Evolutionary conservation across 2,113 vertebrate genomes (phyloP).

Genomic region (Dendrocopos noguchii): DNA sequence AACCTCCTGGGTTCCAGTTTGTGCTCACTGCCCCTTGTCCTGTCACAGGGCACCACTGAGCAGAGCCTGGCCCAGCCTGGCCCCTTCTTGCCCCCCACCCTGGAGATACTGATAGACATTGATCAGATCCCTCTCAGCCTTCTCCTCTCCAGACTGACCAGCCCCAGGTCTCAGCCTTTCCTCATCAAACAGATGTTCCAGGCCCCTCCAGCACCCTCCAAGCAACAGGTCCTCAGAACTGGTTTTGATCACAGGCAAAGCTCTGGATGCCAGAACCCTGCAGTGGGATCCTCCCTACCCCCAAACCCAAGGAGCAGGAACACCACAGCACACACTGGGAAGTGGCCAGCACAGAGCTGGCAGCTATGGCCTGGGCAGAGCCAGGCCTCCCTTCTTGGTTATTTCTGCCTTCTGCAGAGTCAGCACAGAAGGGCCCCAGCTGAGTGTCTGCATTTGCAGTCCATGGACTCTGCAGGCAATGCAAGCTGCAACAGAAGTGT

Average conservation of each 20-base stretch:
- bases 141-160: too few relatives aligned
- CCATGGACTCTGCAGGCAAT: not conserved
- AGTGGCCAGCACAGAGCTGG: not conserved
- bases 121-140: too few relatives aligned
- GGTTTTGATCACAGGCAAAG: not conserved
- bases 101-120: too few relatives aligned
- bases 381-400: not conserved
- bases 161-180: too few relatives aligned
- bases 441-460: not conserved
- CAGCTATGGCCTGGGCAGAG: not conserved
- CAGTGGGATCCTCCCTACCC: not conserved
- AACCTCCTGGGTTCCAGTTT: too few relatives aligned
- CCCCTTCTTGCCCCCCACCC: too few relatives aligned
- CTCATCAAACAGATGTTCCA: too few relatives aligned
- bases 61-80: too few relatives aligned
- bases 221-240: not conserved
- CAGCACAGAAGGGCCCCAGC: not conserved
- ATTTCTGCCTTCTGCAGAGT: not conserved
- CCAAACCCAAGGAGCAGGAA: not conserved
- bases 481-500: not conserved
- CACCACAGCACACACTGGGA: not conserved
- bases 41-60: too few relatives aligned
- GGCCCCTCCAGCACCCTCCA: not conserved
- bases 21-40: too few relatives aligned
- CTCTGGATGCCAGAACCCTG: not conserved